Base-by-base conservation (phyloP, 2,113 vertebrate genomes). In the Microcebus lehilahytsara region DNA sequence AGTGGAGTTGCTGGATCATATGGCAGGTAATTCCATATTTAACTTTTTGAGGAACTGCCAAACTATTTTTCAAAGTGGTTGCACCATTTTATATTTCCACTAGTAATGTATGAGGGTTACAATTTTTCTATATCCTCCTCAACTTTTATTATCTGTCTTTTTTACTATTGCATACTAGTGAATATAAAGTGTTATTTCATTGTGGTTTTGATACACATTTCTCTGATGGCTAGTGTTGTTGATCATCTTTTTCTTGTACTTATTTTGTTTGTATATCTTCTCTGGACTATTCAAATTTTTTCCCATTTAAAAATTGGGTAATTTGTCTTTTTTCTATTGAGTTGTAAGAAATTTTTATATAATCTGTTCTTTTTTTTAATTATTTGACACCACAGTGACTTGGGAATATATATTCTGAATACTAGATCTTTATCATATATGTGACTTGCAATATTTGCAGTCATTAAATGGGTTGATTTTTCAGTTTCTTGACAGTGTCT, bases 11-110 rank as follows among this genome's bases (percentile, higher is more conserved):
- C 32, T 53, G 22, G 51, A 3, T 77, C 62, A 81, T 4, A 64
- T 11, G 16, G 42, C 13, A 46, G 72, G 34, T 72, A 58, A 81
- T n/a, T 89, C 60, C 40, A 42, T 72, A 16, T 91, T 91, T 67
- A 77, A 66, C n/a, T 49, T 96, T 81, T 66, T 67, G 51, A 96
- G 53, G 11, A 97, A 60, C 67, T 96, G n/a, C 32, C 30, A 83
- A 89, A 42, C 23, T 77, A 6, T 62, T 95, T 97, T 77, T 22
- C 16, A 51, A 77, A 77, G 60, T 37, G 9, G 22, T 27, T 79
- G 27, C 13, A 12, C 19, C 22, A 95, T 6, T 66, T 77, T 95
- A 79, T 8, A 77, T 40, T 88, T 40, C 67, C 42, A 79, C 27
- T 40, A 40, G 30, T 53, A 95, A n/a, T 27, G 30, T 27, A 46